phyloP scores from a whole-genome alignment of 2,797 vertebrate species.

The Enteromius afrohamiltoni region DNA sequence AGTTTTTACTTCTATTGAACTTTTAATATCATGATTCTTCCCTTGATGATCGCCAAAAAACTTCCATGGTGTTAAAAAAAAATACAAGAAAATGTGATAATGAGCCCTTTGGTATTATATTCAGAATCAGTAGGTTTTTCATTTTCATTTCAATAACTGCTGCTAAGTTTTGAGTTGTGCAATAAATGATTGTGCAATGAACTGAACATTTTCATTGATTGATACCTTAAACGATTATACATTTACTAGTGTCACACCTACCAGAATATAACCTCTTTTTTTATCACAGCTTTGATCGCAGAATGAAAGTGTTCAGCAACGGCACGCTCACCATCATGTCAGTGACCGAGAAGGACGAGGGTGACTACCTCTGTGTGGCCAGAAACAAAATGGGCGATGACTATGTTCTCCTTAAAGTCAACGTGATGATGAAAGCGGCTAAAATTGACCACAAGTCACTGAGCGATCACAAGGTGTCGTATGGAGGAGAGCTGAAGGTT shows the following conservation, averaged over 20 bases:
- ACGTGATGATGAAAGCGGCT: conserved; percentile 86
- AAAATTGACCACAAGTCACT: conserved; percentile 86
- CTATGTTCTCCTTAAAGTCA: conserved; percentile 84
- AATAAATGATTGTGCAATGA: not conserved
- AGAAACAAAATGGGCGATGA: conserved; percentile 91
- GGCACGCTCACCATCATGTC: conserved; percentile 84
- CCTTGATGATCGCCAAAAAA: not conserved
- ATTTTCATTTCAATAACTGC: not conserved
- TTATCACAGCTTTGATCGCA: conserved; percentile 79
- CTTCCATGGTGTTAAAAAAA: not conserved
- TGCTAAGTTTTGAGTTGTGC: not conserved
- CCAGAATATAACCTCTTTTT: not conserved
- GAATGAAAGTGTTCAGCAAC: conserved; percentile 85
- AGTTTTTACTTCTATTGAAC: not conserved
- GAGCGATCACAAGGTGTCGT: conserved; percentile 81
- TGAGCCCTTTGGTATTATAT: not conserved
- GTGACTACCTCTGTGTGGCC: conserved; percentile 92
- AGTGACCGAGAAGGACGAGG: conserved; percentile 87
- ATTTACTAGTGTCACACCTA: not conserved
- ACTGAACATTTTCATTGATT: not conserved
- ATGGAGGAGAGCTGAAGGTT: conserved; percentile 88
- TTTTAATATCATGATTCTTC: not conserved
- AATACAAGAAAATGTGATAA: not conserved
- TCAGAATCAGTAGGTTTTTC: not conserved
- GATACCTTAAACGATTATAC: not conserved